Evolutionary conservation across 2,797 vertebrate genomes (phyloP), one percentile per base, ranked within the genome.

Genomic region (Pipistrellus nathusii): DNA sequence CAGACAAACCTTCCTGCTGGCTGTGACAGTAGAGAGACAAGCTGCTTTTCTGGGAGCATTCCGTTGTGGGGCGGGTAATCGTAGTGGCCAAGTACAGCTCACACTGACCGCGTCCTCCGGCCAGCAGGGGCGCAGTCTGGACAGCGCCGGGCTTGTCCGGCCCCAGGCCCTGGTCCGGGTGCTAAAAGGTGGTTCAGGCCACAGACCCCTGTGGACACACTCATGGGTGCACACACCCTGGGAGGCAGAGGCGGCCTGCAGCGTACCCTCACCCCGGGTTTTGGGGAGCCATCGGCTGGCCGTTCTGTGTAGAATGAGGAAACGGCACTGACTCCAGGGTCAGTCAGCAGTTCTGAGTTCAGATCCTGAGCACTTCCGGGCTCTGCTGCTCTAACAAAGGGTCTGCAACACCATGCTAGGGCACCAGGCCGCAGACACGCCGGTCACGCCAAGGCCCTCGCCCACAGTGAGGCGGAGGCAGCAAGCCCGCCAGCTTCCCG

Each of bases 371-470:
- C 41, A 0, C 17, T 10, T 11, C 7, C 7, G 53, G 90, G 3
- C 15, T 38, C 12, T 0, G 18, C 46, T 17, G 1, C 41, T n/a
- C 18, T 20, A 15, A 41, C 59, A 27, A n/a, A 55, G 18, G 5
- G 41, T 14, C 55, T 0, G 3, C 35, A 11, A 57, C 0, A 1
- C 9, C 8, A 35, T 1, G 2, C 0, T 5, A 13, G 5, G 3
- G 5, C 44, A 38, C 12, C 4, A 5, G 23, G 72, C 3, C 0
- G 0, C 6, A 3, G 1, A 2, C 3, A 0, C 0, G 21, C 11
- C 44, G 1, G 18, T 51, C 6, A 32, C 48, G 32, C 64, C 73
- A 0, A 0, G 32, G 3, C 53, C n/a, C 9, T 9, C 7, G 1
- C 1, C 32, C 84, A 48, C 35, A 4, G 55, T 3, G 0, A n/a